Base-by-base conservation (phyloP, 37 sponge, comb jelly and placozoan species). In the Petrosia ficiformis region DNA sequence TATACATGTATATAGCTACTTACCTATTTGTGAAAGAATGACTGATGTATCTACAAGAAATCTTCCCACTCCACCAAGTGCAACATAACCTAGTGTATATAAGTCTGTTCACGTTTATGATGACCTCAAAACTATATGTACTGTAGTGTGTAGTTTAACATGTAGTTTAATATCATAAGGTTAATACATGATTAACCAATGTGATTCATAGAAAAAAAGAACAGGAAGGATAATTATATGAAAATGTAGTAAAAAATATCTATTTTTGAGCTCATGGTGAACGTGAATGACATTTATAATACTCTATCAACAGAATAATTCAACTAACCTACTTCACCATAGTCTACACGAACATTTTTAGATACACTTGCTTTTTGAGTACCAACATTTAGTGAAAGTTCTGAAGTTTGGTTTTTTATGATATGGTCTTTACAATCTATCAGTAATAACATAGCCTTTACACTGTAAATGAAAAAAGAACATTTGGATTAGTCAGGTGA, bases 351-450 rank as follows among this genome's bases (percentile, higher is more conserved):
- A 28, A 57, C 30, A 11, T 77, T 81, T n/a, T 25, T 31, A 25
- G 44, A 2, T 39, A 34, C 24, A 26, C 36, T 36, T 25, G 19
- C 29, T 31, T 31, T 58, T 26, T 35, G 41, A 36, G 76, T 39
- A 6, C 42, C 19, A 4, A 5, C 25, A 22, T 6, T 24, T n/a
- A n/a, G 5, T 6, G 8, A 8, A 8, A 19, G 54, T 48, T 48
- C 54, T 14, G 8, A 14, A 19, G 14, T 8, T 8, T 14, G 14
- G 14, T 48, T 48, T 35, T 60, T 16, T 28, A 86, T 19, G 2
- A 95, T 84, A 65, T 83, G 83, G 42, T 92, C 83, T 70, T 92
- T 92, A 71, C 96, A 92, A 58, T 95, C 93, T 0, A 95, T 81
- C 39, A 95, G 83, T 19, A 95, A 34, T 0, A 95, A 61, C 92